Conservation (phyloP, 2,797 vertebrate genomes). For the Brachymystax lenok region DNA sequence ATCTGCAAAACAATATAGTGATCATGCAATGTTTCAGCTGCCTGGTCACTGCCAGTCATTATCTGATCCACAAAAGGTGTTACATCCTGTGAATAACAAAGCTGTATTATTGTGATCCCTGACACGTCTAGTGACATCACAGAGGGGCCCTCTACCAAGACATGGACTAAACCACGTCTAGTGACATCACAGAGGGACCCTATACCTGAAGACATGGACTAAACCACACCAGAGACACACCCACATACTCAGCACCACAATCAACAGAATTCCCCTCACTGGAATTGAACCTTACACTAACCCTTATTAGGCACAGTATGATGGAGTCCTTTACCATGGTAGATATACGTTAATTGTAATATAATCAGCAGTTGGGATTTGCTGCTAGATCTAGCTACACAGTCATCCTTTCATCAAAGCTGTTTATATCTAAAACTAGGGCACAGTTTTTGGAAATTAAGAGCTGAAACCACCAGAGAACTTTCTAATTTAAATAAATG, state of each 20-base stretch:
- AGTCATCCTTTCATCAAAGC: background rate
- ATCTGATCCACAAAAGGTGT: too few species aligned
- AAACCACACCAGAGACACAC: background rate
- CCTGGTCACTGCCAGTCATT: background rate
- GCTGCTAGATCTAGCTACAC: background rate
- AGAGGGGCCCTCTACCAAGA: too few species aligned
- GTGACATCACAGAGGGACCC: too few species aligned
- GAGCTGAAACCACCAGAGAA: background rate
- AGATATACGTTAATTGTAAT: background rate
- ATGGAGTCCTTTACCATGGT: background rate
- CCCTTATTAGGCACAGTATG: background rate
- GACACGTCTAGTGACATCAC: too few species aligned
- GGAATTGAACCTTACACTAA: background rate
- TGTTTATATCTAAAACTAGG: background rate
- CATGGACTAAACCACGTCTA: too few species aligned
- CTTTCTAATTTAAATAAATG: background rate
- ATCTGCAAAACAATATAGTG: slow-evolving; percentile 40
- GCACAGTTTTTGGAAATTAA: background rate
- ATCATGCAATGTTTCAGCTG: background rate
- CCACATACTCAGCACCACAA: background rate
- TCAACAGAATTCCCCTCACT: background rate
- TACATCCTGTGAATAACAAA: too few species aligned
- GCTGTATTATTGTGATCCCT: too few species aligned
- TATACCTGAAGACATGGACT: too few species aligned
- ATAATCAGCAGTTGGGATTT: background rate